phyloP scores from a whole-genome alignment of 2,797 vertebrate species.

The Sorex maritimensis region DNA sequence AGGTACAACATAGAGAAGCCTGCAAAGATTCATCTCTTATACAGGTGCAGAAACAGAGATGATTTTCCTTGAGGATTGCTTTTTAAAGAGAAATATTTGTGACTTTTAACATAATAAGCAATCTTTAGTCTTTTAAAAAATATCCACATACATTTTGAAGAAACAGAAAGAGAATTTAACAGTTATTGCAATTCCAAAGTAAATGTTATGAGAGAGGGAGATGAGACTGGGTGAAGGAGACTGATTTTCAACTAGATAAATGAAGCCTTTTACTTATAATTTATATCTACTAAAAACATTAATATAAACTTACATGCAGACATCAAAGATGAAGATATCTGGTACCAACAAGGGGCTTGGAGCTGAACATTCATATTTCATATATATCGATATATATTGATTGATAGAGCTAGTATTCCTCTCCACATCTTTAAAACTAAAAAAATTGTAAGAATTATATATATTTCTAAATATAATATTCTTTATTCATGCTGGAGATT shows the following conservation, averaged over 20 bases:
- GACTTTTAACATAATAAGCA: neutral
- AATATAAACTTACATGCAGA: neutral
- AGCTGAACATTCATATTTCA: conserved; percentile 94
- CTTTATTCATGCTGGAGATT: neutral
- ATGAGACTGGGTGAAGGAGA: neutral
- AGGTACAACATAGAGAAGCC: neutral
- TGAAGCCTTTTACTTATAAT: conserved; percentile 34
- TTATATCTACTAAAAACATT: neutral
- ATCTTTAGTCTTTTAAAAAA: conserved; percentile 51
- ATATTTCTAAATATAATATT: neutral
- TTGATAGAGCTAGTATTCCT: conserved; percentile 90
- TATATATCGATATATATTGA: conserved; percentile 97
- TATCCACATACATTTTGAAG: conserved; percentile 1
- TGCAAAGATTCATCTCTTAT: neutral
- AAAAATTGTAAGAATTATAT: conserved; percentile 47
- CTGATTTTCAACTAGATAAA: conserved; percentile 21
- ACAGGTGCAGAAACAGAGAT: neutral
- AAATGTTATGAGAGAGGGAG: neutral
- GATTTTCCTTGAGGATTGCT: neutral
- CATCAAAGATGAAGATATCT: neutral
- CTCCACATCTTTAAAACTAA: conserved; percentile 75
- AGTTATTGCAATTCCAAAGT: conserved; percentile 1
- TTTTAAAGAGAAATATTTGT: conserved; percentile 24
- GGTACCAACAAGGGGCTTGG: neutral
- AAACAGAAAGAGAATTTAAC: neutral